These are phyloP conservation scores for Brachymystax lenok DNA, from an alignment of 2,797 vertebrate genomes.

Conservation along the genomic window DNA sequence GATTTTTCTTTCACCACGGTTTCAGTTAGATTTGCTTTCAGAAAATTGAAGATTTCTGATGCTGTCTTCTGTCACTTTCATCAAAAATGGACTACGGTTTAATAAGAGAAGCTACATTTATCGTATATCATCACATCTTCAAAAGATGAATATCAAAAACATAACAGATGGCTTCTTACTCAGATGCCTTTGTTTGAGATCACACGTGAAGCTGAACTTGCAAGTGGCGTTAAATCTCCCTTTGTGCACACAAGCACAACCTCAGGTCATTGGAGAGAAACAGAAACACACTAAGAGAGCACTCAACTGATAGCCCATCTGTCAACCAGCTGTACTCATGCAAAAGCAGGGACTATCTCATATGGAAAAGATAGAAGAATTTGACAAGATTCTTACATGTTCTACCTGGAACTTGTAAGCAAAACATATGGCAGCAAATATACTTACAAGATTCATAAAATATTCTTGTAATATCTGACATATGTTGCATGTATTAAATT, in stretches of 20 bases:
- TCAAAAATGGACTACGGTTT: too few relatives aligned
- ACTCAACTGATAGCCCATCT: neutral
- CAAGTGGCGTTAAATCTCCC: neutral
- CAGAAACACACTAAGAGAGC: constrained; percentile 20
- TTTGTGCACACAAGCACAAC: constrained; percentile 4
- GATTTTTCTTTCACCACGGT: too few relatives aligned
- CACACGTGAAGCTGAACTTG: neutral
- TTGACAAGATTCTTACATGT: too few relatives aligned
- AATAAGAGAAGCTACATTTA: neutral
- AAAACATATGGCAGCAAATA: too few relatives aligned
- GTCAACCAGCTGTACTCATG: constrained; percentile 9
- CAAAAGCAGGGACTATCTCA: neutral
- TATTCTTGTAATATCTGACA: too few relatives aligned
- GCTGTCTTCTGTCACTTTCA: too few relatives aligned
- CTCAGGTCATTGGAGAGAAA: neutral
- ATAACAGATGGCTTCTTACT: neutral
- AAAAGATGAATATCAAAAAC: neutral
- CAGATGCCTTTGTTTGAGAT: constrained; percentile 8
- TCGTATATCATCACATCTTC: neutral
- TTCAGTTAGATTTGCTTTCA: neutral
- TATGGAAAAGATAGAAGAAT: too few relatives aligned
- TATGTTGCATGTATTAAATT: too few relatives aligned
- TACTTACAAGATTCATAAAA: too few relatives aligned
- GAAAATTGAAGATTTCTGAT: neutral
- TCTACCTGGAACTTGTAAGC: too few relatives aligned